phyloP scores from a whole-genome alignment of 2,888 invertebrate species.

The Drosophila prolongata region DNA sequence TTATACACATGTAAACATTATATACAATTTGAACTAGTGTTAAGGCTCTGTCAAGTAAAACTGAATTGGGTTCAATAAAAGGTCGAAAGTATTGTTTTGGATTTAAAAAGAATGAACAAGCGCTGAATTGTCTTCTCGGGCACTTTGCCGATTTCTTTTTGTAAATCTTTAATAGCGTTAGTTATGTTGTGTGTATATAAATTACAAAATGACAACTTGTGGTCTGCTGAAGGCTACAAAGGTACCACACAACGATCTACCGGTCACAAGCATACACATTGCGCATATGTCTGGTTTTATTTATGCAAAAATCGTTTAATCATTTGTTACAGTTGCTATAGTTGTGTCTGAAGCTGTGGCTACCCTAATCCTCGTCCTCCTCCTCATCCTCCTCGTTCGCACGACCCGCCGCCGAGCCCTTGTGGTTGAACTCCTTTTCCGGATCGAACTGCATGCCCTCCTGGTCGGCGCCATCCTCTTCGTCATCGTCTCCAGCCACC shows the following conservation, averaged over 20 bases:
- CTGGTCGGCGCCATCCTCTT: constrained; percentile 89
- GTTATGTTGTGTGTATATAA: constrained; percentile 11
- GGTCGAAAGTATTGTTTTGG: constrained; percentile 57
- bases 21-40: constrained; percentile 34
- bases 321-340: constrained; percentile 10
- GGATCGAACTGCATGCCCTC: constrained; percentile 85
- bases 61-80: constrained; percentile 62
- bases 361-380: constrained; percentile 63
- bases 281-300: constrained; percentile 7
- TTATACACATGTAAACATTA: constrained; percentile 31
- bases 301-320: constrained; percentile 10
- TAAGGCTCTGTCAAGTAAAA: constrained; percentile 31
- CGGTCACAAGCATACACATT: background rate
- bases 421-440: constrained; percentile 81
- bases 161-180: constrained; percentile 16
- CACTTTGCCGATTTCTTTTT: constrained; percentile 1
- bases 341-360: constrained; percentile 6
- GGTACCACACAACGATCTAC: background rate
- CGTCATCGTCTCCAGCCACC: constrained; percentile 95
- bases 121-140: background rate
- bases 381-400: constrained; percentile 57
- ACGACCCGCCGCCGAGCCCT: constrained; percentile 53
- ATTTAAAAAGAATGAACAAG: constrained; percentile 29
- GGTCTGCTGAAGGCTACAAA: constrained; percentile 1
- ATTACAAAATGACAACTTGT: constrained; percentile 9